These are phyloP conservation scores for Physella acuta DNA, from an alignment of 1,140 invertebrate genomes.

Conservation along the genomic window DNA sequence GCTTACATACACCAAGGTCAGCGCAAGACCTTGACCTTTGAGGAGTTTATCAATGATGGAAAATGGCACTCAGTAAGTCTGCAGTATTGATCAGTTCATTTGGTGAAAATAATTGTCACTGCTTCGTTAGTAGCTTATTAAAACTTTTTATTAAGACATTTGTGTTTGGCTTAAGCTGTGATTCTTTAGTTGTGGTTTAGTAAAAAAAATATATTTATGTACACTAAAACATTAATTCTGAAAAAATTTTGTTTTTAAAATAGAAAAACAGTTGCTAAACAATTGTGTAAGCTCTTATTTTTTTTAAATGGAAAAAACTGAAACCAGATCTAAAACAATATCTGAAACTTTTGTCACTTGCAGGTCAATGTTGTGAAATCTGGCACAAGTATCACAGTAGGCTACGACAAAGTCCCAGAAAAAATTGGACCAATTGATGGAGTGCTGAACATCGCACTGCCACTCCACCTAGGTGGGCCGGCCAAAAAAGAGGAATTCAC, in stretches of 20 bases:
- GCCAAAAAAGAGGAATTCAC: constrained; percentile 60
- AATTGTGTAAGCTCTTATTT: too few species aligned
- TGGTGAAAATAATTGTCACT: background rate
- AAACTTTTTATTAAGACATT: too few species aligned
- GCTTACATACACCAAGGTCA: constrained; percentile 66
- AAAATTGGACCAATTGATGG: constrained; percentile 69
- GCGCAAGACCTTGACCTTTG: constrained; percentile 67
- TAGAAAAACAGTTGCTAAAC: too few species aligned
- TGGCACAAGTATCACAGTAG: constrained; percentile 69
- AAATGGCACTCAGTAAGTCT: constrained; percentile 74
- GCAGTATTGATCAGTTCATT: background rate
- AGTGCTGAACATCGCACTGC: constrained; percentile 70
- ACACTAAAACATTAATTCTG: too few species aligned
- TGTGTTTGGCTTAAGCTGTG: too few species aligned
- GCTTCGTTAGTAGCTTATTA: too few species aligned
- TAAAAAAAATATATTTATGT: too few species aligned
- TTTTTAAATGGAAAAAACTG: too few species aligned
- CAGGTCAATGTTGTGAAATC: constrained; percentile 67
- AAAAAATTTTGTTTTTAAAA: too few species aligned
- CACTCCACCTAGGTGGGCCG: constrained; percentile 78
- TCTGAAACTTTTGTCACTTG: background rate
- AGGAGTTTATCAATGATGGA: constrained; percentile 74
- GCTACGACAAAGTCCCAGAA: constrained; percentile 70
- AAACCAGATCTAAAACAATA: too few species aligned
- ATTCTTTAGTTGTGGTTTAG: too few species aligned